phyloP scores from a whole-genome alignment of 2,113 vertebrate genomes.

The Hypomesus transpacificus region DNA sequence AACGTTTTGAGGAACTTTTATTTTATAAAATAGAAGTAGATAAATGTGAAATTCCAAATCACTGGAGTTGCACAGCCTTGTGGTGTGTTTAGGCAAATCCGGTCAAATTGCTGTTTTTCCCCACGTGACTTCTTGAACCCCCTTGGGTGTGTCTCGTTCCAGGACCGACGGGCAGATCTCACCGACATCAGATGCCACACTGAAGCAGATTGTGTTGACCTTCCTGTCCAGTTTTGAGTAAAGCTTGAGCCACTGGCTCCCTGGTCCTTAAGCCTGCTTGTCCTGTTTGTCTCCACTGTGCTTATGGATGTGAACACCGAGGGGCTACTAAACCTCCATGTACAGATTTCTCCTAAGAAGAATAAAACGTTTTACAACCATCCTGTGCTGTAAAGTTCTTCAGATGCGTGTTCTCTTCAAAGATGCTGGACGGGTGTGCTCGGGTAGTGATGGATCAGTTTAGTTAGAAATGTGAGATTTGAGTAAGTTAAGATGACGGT shows the following conservation, averaged over 20 bases:
- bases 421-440: neutral
- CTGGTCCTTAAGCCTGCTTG: conserved; percentile 58
- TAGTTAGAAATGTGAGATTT: too few species aligned
- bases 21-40: too few species aligned
- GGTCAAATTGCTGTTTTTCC: neutral
- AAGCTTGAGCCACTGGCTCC: conserved; percentile 58
- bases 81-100: neutral
- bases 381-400: conserved; percentile 41
- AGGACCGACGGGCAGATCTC: conserved; percentile 93
- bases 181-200: conserved; percentile 84
- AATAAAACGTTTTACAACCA: conserved; percentile 78
- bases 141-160: conserved; percentile 28
- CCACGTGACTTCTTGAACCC: neutral
- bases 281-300: conserved; percentile 58
- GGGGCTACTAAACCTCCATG: conserved; percentile 71
- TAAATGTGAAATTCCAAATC: too few species aligned
- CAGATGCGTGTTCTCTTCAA: neutral
- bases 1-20: neutral
- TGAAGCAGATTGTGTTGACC: conserved; percentile 88
- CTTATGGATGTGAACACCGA: conserved; percentile 67
- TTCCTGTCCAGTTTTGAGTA: conserved; percentile 95
- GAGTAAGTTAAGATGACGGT: too few species aligned
- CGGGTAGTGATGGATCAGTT: neutral
- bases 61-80: neutral
- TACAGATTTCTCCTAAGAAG: conserved; percentile 75